A percentile compares a stretch with the other conserved stretches of the same genome.
phyloP scores from a whole-genome alignment of 2,113 vertebrate species.

The Pontoporia blainvillei region DNA sequence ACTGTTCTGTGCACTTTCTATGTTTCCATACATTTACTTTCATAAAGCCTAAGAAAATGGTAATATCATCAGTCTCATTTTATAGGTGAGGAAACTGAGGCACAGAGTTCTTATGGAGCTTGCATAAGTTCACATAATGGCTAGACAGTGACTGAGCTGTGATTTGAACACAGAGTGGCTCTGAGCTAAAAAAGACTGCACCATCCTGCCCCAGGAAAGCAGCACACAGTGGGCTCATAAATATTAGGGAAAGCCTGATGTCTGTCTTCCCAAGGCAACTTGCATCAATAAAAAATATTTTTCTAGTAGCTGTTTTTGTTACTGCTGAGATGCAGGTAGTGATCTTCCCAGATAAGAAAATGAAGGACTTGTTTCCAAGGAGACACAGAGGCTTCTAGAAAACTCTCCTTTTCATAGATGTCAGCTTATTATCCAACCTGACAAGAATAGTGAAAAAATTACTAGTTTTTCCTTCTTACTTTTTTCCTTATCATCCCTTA shows the following conservation, averaged over 20 bases:
- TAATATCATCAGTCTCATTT: not conserved
- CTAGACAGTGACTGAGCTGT: not conserved
- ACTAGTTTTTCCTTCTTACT: not conserved
- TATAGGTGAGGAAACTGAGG: not conserved
- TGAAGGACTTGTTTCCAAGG: constrained; percentile 26
- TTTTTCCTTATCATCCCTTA: not conserved
- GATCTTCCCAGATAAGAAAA: not conserved
- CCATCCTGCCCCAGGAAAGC: not conserved
- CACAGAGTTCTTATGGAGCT: not conserved
- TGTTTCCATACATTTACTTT: not conserved
- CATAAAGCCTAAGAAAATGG: not conserved
- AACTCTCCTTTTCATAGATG: not conserved
- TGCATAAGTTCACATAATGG: not conserved
- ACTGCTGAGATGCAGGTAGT: not conserved
- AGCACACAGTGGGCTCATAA: not conserved
- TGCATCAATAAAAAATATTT: constrained; percentile 13
- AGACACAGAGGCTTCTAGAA: not conserved
- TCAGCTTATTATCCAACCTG: constrained; percentile 3
- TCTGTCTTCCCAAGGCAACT: constrained; percentile 14
- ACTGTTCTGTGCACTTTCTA: not conserved
- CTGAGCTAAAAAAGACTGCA: not conserved
- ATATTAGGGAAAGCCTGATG: not conserved
- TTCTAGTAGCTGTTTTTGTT: constrained; percentile 25
- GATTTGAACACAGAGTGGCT: not conserved
- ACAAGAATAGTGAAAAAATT: not conserved